phyloP scores from a whole-genome alignment of 2,797 vertebrate species.

The Muscicapa comitata region DNA sequence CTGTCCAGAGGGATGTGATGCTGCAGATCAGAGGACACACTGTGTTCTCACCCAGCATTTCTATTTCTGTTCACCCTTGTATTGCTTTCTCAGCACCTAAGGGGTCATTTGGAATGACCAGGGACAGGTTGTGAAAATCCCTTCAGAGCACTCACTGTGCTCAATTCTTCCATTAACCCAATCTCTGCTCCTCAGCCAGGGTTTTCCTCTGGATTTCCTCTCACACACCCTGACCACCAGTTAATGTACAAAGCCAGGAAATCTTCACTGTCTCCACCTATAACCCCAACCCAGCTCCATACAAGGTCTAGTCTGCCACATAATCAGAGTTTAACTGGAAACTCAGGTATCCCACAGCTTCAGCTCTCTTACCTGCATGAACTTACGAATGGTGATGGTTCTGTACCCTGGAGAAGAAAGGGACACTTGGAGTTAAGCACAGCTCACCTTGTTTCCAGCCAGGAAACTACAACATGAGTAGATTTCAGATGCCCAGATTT shows the following conservation, averaged over 20 bases:
- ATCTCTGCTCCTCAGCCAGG: not conserved
- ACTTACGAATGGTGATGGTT: slow-evolving; percentile 87
- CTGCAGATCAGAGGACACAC: not conserved
- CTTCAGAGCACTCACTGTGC: not conserved
- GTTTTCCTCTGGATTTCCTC: not conserved
- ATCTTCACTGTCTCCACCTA: not conserved
- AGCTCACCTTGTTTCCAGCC: not conserved
- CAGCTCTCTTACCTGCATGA: slow-evolving; percentile 88
- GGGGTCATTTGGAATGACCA: not conserved
- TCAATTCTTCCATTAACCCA: accelerated
- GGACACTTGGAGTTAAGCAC: not conserved
- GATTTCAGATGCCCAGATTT: not conserved
- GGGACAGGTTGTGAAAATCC: not conserved
- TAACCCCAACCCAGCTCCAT: not conserved
- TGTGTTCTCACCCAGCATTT: not conserved
- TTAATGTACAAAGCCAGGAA: not conserved
- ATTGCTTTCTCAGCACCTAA: not conserved
- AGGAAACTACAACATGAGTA: not conserved
- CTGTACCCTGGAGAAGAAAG: slow-evolving; percentile 81
- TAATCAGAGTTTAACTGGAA: not conserved
- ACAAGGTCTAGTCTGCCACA: accelerated
- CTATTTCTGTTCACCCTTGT: not conserved
- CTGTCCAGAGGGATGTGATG: not conserved
- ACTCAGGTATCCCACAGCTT: not conserved
- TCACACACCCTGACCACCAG: not conserved